These are phyloP conservation scores for Hartigia nigra DNA, from an alignment of 2,888 invertebrate genomes.

Conservation along the genomic window DNA sequence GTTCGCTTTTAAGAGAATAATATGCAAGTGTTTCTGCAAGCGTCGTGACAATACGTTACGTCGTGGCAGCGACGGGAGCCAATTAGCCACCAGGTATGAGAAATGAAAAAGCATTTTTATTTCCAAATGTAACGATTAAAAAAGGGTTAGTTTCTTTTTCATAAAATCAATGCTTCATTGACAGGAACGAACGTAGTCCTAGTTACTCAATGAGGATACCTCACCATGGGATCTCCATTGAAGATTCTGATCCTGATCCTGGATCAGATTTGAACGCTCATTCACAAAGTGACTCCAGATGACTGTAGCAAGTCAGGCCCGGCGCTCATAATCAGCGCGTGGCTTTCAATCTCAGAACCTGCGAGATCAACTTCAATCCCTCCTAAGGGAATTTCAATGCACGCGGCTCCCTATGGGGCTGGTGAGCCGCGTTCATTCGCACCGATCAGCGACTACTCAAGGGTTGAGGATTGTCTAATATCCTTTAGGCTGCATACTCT, in stretches of 20 bases:
- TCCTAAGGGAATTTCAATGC: slow-evolving; percentile 16
- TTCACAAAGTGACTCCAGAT: slow-evolving; percentile 61
- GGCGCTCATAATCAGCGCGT: slow-evolving; percentile 48
- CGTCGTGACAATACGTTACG: slow-evolving; percentile 62
- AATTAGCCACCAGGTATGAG: slow-evolving; percentile 55
- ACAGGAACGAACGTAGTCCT: slow-evolving; percentile 58
- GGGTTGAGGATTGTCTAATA: background rate
- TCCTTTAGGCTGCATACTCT: background rate
- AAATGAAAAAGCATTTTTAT: background rate
- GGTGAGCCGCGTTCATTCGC: slow-evolving; percentile 15
- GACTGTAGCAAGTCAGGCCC: slow-evolving; percentile 56
- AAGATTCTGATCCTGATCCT: slow-evolving; percentile 61
- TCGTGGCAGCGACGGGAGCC: slow-evolving; percentile 65
- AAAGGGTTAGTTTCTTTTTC: slow-evolving; percentile 3
- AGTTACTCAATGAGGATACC: slow-evolving; percentile 56
- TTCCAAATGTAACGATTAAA: slow-evolving; percentile 6
- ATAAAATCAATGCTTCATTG: slow-evolving; percentile 26
- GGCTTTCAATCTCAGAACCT: slow-evolving; percentile 44
- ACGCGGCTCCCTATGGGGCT: slow-evolving; percentile 21
- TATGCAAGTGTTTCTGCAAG: slow-evolving; percentile 85
- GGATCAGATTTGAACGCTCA: slow-evolving; percentile 53
- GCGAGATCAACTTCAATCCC: slow-evolving; percentile 30
- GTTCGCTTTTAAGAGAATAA: slow-evolving; percentile 92
- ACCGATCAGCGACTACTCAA: background rate
- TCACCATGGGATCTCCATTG: slow-evolving; percentile 58